phyloP scores from a whole-genome alignment of 2,888 invertebrate species.

The Aromia moschata region DNA sequence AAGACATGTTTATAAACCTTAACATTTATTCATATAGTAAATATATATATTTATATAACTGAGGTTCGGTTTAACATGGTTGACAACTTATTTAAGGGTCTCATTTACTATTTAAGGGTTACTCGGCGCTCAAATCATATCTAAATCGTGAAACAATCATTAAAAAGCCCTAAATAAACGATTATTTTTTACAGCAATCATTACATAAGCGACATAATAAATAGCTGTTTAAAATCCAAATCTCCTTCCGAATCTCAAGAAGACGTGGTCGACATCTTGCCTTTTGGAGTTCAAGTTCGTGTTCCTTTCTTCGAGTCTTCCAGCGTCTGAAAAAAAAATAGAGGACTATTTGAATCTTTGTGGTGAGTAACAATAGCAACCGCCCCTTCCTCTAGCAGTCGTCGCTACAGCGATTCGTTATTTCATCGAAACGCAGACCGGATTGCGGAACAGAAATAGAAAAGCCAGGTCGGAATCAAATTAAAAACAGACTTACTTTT shows the following conservation, averaged over 20 bases:
- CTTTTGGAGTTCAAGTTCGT: slow-evolving; percentile 64
- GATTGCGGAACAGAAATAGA: too few relatives aligned
- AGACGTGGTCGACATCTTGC: slow-evolving; percentile 90
- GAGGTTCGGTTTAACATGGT: neutral
- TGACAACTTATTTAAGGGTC: neutral
- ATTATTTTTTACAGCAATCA: slow-evolving; percentile 19
- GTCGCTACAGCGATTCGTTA: too few relatives aligned
- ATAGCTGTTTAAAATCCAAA: slow-evolving; percentile 42
- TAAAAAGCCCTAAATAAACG: slow-evolving; percentile 8
- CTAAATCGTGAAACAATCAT: slow-evolving; percentile 7
- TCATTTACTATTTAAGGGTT: neutral
- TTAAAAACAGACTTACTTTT: too few relatives aligned
- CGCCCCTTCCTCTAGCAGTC: too few relatives aligned
- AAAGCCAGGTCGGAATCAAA: too few relatives aligned
- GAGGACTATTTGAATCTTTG: too few relatives aligned
- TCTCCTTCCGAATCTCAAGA: slow-evolving; percentile 86
- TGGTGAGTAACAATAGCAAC: too few relatives aligned
- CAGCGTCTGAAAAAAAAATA: slow-evolving; percentile 38
- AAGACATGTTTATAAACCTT: neutral
- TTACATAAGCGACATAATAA: slow-evolving; percentile 11
- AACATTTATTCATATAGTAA: neutral
- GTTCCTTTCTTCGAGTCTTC: slow-evolving; percentile 43
- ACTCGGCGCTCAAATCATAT: neutral
- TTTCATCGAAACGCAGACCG: too few relatives aligned
- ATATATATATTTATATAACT: neutral